Evolutionary conservation across 2,113 vertebrate species (phyloP).

Genomic region (Rhadina sibilatrix): DNA sequence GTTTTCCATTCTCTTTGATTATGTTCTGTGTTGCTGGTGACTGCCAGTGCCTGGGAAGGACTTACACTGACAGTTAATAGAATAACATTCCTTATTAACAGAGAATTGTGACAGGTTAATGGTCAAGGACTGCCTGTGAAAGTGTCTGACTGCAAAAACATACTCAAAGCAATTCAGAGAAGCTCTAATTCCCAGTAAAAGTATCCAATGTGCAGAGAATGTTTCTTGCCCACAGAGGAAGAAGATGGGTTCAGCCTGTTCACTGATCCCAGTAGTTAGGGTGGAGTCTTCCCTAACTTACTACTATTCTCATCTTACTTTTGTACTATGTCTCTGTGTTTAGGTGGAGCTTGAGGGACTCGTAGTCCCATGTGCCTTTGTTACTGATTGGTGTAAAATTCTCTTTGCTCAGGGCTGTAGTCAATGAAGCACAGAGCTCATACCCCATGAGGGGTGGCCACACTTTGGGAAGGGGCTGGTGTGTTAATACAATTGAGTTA

Average conservation of each 20-base stretch:
- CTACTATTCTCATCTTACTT: not conserved
- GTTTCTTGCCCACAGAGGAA: not conserved
- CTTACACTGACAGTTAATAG: not conserved
- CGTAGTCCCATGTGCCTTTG: not conserved
- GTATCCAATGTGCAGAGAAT: not conserved
- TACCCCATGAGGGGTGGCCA: rapidly evolving
- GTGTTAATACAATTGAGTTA: not conserved
- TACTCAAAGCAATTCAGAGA: not conserved
- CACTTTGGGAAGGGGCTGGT: not conserved
- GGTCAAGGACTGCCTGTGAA: not conserved
- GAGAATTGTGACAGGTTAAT: not conserved
- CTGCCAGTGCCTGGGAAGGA: not conserved
- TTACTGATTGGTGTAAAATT: not conserved
- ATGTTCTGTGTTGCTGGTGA: not conserved
- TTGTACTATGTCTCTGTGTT: not conserved
- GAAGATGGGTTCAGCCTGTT: not conserved
- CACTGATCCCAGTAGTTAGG: not conserved
- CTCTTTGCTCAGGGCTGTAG: not conserved
- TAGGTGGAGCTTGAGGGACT: not conserved
- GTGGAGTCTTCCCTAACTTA: not conserved
- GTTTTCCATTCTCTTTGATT: not conserved
- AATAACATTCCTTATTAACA: not conserved
- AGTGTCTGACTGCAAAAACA: not conserved
- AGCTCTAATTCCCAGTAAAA: not conserved
- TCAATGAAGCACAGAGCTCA: rapidly evolving